A percentile compares a stretch with the other conserved stretches of the same genome.
phyloP scores from a whole-genome alignment of 2,797 vertebrate species.

The Poecilia gillii region DNA sequence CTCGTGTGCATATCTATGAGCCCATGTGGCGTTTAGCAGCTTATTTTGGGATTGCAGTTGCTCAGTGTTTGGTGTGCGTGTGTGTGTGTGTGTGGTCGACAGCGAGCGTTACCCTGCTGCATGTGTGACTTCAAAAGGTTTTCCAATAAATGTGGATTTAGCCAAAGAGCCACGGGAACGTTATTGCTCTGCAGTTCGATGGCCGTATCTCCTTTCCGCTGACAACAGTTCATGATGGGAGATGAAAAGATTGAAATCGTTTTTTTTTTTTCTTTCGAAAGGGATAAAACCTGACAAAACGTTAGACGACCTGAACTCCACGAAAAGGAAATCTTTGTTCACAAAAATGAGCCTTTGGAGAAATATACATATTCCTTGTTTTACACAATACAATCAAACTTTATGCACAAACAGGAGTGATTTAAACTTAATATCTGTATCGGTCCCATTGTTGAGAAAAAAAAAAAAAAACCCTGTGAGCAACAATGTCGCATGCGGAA shows the following conservation, averaged over 20 bases:
- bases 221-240: slow-evolving; percentile 38
- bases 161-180: slow-evolving; percentile 55
- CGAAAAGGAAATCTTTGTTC: not conserved
- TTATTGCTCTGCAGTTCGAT: slow-evolving; percentile 66
- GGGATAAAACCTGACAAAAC: not conserved
- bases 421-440: no score
- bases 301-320: not conserved
- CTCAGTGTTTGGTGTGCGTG: not conserved
- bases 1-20: not conserved
- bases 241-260: slow-evolving; percentile 2
- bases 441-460: no score
- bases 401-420: not conserved
- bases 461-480: no score
- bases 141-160: slow-evolving; percentile 50
- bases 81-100: not conserved
- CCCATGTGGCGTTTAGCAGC: not conserved
- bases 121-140: slow-evolving; percentile 8
- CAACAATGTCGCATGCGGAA: no score
- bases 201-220: slow-evolving; percentile 57
- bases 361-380: not conserved
- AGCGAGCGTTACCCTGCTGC: not conserved
- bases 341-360: not conserved
- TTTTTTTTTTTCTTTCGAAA: not conserved
- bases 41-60: not conserved
- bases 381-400: not conserved